These are phyloP conservation scores for Clamator glandarius DNA, from an alignment of 2,797 vertebrate genomes.

Conservation along the genomic window DNA sequence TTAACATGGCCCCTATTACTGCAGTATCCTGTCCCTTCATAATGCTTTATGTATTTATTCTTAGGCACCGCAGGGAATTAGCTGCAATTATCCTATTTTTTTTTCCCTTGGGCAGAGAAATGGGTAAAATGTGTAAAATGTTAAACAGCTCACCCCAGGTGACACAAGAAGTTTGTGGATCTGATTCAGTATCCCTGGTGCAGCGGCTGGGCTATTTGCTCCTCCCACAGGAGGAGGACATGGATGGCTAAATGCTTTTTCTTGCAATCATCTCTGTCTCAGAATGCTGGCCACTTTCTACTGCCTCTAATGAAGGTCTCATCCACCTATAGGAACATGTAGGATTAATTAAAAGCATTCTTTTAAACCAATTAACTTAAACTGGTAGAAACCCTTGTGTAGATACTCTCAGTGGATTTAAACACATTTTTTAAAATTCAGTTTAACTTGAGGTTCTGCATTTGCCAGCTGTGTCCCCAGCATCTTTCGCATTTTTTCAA, in stretches of 20 bases:
- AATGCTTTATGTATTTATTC: conserved; percentile 44
- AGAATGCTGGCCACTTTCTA: background rate
- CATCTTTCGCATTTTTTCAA: background rate
- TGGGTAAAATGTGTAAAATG: conserved; percentile 24
- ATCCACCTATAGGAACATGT: conserved; percentile 9
- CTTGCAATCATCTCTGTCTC: background rate
- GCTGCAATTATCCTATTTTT: background rate
- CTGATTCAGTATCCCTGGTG: background rate
- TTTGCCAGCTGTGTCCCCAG: conserved; percentile 42
- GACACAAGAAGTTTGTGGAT: background rate
- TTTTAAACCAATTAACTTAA: conserved; percentile 63
- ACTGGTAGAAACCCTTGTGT: conserved; percentile 19
- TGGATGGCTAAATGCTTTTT: background rate
- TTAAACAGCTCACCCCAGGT: conserved; percentile 8
- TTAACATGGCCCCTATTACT: background rate
- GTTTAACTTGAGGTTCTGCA: conserved; percentile 31
- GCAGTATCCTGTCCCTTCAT: background rate
- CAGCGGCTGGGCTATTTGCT: background rate
- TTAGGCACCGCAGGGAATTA: conserved; percentile 16
- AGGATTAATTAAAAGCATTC: conserved; percentile 61
- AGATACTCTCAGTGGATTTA: conserved; percentile 41
- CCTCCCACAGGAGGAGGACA: background rate
- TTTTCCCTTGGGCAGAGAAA: background rate
- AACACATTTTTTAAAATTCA: conserved; percentile 13
- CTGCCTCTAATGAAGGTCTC: background rate